Evolutionary conservation across 2,797 vertebrate species (phyloP).

Genomic region (Hemibagrus guttatus): DNA sequence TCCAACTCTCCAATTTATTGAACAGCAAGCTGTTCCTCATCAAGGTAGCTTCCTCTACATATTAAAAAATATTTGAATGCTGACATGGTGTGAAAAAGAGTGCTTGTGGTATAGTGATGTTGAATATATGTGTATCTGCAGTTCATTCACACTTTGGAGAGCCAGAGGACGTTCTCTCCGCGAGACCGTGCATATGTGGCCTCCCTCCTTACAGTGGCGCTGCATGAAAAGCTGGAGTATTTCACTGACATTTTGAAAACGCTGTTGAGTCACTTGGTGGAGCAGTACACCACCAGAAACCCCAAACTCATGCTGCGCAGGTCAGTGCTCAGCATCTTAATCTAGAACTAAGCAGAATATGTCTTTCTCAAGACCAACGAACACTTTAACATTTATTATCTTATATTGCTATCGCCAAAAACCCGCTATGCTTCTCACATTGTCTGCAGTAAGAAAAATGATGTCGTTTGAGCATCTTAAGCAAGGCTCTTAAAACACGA

Average conservation of each 20-base stretch:
- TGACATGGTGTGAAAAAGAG: neutral
- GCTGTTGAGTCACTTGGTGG: slow-evolving; percentile 90
- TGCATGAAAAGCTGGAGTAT: slow-evolving; percentile 95
- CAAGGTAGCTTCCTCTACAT: slow-evolving; percentile 77
- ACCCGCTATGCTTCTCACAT: neutral
- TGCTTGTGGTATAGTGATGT: neutral
- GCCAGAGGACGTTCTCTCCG: slow-evolving; percentile 93
- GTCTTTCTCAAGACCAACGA: neutral
- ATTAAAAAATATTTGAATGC: neutral
- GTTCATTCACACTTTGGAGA: slow-evolving; percentile 98
- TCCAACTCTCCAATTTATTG: slow-evolving; percentile 95
- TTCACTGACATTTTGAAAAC: slow-evolving; percentile 98
- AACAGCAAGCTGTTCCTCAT: slow-evolving; percentile 99
- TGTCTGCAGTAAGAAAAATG: neutral
- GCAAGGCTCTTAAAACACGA: too few species aligned
- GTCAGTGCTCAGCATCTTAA: slow-evolving; percentile 62
- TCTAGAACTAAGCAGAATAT: neutral
- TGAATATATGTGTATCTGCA: slow-evolving; percentile 56
- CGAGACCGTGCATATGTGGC: slow-evolving; percentile 94
- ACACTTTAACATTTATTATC: neutral
- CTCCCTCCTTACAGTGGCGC: slow-evolving; percentile 89
- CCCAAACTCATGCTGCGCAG: slow-evolving; percentile 96
- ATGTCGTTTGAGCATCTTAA: too few species aligned
- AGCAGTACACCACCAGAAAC: slow-evolving; percentile 96
- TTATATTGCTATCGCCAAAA: neutral